Conservation (phyloP, 2,888 invertebrate genomes). For the Drosophila anomelani region DNA sequence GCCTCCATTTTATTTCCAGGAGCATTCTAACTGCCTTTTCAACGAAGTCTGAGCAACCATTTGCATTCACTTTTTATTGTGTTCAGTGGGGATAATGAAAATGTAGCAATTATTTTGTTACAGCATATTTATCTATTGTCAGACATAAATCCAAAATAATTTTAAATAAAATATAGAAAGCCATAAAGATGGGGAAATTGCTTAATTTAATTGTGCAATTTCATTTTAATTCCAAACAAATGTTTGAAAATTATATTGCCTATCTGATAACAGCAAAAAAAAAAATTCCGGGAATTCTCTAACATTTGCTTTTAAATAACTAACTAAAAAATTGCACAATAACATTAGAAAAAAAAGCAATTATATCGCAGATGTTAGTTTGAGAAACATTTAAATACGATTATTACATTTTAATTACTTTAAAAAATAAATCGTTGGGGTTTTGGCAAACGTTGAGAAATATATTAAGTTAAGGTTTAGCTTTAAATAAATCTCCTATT, state of each 20-base stretch:
- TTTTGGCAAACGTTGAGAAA: too few species aligned
- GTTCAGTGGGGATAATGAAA: neutral
- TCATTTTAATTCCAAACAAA: neutral
- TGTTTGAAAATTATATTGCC: neutral
- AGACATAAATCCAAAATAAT: neutral
- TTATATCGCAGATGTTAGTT: neutral
- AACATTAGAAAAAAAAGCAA: neutral
- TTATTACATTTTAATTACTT: neutral
- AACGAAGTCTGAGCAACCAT: slow-evolving; percentile 2
- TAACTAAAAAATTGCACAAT: neutral
- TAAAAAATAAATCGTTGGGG: too few species aligned
- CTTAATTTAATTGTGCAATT: neutral
- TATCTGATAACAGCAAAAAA: neutral
- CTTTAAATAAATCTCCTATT: too few species aligned
- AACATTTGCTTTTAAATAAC: neutral
- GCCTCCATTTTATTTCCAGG: neutral
- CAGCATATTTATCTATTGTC: neutral
- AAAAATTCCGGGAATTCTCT: neutral
- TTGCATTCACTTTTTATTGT: slow-evolving; percentile 10
- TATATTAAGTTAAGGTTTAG: too few species aligned
- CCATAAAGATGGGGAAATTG: too few species aligned
- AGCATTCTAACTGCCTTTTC: slow-evolving; percentile 5
- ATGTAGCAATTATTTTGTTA: neutral
- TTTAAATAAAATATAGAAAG: neutral
- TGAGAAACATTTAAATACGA: neutral